These are phyloP conservation scores for Hipposideros larvatus DNA, from an alignment of 2,797 vertebrate genomes.

Conservation along the genomic window DNA sequence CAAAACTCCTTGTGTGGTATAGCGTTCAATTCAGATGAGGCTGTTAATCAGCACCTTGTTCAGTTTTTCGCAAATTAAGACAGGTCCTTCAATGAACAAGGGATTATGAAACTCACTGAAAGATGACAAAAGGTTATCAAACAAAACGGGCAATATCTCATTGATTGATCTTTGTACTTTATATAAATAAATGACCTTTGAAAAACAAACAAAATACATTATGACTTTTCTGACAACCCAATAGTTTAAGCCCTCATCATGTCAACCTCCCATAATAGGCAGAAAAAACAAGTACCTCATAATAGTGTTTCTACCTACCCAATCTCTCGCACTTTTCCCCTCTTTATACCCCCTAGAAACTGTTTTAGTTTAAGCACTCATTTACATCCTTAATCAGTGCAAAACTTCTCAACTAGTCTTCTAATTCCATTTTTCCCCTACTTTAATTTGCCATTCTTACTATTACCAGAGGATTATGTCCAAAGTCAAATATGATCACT, in stretches of 20 bases:
- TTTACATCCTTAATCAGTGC: not conserved
- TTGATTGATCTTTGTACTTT: too few species aligned
- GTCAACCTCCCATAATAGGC: not conserved
- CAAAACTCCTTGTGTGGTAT: too few species aligned
- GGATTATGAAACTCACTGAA: too few species aligned
- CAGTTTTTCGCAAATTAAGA: too few species aligned
- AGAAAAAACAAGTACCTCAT: not conserved
- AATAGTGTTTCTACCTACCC: not conserved
- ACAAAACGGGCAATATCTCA: too few species aligned
- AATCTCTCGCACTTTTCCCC: not conserved
- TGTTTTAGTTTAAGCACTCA: not conserved
- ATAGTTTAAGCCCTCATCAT: not conserved
- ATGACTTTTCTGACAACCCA: too few species aligned
- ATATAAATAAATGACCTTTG: too few species aligned
- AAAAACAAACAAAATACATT: too few species aligned
- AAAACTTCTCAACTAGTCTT: not conserved
- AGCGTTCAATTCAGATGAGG: too few species aligned
- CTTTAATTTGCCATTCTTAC: not conserved
- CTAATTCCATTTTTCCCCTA: not conserved
- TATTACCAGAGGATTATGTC: not conserved
- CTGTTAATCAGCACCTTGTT: too few species aligned
- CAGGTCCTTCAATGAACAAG: too few species aligned
- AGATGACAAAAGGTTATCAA: too few species aligned
- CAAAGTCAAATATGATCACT: not conserved
- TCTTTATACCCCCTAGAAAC: not conserved